These are phyloP conservation scores for Zaprionus africanus DNA, from an alignment of 1,140 invertebrate species.

Conservation along the genomic window DNA sequence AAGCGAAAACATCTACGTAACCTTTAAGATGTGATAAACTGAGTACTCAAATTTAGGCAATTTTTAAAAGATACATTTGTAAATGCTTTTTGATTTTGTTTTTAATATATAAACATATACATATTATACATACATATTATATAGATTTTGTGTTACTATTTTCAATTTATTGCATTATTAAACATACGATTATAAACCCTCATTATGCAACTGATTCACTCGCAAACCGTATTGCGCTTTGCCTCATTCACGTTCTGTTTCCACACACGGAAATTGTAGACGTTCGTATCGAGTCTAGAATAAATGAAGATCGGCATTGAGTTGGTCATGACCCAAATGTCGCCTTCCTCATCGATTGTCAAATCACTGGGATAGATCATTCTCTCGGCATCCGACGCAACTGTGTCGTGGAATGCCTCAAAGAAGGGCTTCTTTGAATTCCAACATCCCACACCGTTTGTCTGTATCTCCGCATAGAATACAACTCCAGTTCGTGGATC, in stretches of 20 bases:
- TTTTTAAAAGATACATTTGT: slow-evolving; percentile 71
- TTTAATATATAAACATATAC: slow-evolving; percentile 16
- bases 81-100: slow-evolving; percentile 79
- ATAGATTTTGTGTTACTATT: slow-evolving; percentile 61
- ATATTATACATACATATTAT: slow-evolving; percentile 24
- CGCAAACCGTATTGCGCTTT: slow-evolving; percentile 68
- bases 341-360: slow-evolving; percentile 85
- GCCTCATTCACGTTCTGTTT: slow-evolving; percentile 62
- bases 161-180: slow-evolving; percentile 49
- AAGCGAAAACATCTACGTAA: slow-evolving; percentile 66
- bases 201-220: slow-evolving; percentile 68
- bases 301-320: slow-evolving; percentile 87
- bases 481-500: slow-evolving; percentile 86
- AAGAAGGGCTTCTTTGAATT: slow-evolving; percentile 86
- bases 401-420: slow-evolving; percentile 86
- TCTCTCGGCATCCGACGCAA: slow-evolving; percentile 86
- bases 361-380: slow-evolving; percentile 88
- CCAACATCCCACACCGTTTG: slow-evolving; percentile 89
- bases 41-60: slow-evolving; percentile 80
- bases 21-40: slow-evolving; percentile 76
- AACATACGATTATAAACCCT: slow-evolving; percentile 32
- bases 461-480: slow-evolving; percentile 88
- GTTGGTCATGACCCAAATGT: slow-evolving; percentile 87
- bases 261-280: slow-evolving; percentile 87
- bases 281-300: slow-evolving; percentile 85